Conservation (phyloP, 1,140 invertebrate genomes). For the Heliconius nattereri region DNA sequence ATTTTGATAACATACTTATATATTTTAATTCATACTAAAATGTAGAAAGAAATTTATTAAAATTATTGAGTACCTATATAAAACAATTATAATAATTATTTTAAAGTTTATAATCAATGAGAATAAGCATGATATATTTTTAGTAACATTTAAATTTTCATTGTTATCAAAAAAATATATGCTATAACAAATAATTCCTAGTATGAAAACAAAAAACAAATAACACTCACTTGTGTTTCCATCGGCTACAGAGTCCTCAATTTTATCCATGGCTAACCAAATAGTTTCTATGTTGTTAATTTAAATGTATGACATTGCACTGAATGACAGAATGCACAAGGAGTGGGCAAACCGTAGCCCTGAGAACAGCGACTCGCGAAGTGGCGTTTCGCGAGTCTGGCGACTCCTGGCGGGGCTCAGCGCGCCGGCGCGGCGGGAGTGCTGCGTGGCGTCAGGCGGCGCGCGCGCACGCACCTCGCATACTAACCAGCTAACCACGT, state of each 20-base stretch:
- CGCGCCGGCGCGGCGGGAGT: constrained; percentile 51
- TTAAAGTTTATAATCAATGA: not conserved
- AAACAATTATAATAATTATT: not conserved
- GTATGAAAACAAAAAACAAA: not conserved
- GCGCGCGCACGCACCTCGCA: constrained; percentile 72
- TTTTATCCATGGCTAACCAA: constrained; percentile 40
- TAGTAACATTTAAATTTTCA: not conserved
- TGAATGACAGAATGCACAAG: constrained; percentile 61
- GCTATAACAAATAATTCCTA: not conserved
- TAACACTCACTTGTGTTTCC: constrained; percentile 51
- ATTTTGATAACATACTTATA: too few species aligned
- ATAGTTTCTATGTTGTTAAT: constrained; percentile 32
- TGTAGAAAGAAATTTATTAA: too few species aligned
- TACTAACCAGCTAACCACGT: constrained; percentile 77
- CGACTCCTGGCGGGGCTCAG: constrained; percentile 35
- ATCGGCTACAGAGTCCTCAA: constrained; percentile 49
- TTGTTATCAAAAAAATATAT: not conserved
- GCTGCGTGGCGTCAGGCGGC: constrained; percentile 71
- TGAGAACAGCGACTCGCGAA: constrained; percentile 53
- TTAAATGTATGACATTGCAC: constrained; percentile 65
- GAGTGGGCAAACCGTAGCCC: constrained; percentile 55
- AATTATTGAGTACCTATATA: not conserved
- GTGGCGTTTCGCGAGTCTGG: constrained; percentile 49
- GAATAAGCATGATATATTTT: not conserved
- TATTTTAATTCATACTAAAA: too few species aligned